Evolutionary conservation across 2,113 vertebrate species (phyloP), one percentile per base, ranked within the genome.

Genomic region (Campylomormyrus tamandua): DNA sequence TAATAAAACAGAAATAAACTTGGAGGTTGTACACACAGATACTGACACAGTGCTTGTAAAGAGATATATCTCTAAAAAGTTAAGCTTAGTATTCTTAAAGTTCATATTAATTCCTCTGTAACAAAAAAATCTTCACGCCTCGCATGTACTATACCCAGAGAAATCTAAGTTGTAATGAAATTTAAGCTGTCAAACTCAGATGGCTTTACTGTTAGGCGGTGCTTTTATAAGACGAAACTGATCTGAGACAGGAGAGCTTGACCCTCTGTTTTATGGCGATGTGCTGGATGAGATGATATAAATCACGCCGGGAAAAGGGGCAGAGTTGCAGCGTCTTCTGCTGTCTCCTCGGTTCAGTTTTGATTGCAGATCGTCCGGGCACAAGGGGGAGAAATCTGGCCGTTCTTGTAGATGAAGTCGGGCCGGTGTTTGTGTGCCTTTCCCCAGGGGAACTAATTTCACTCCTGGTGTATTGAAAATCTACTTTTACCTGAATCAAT

Each of bases 401-500:
- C 17, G 46, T 31, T 50, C 77, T 83, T 90, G 74, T 91, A 50
- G 84, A 87, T 35, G 62, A 90, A 35, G 80, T 88, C 83, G 89
- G 87, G 91, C 87, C 86, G 35, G 49, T 92, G 50, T 90, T 86
- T 89, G 86, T 92, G 87, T 90, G 90, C 87, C 74, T 70, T 80
- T 62, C 6, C 46, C 46, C n/a, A 89, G 53, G 94, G 94, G 94
- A 96, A 93, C 95, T 95, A 92, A 94, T 95, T 94, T 93, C 93
- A 91, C 94, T 94, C 94, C 90, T 89, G 87, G 89, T 90, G 87
- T 89, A 90, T 94, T 95, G 94, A 95, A 95, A 95, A 96, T 96
- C 93, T 94, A 95, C 96, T 96, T 94, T 95, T 95, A 97, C 97
- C 97, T 96, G 96, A 94, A 96, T 96, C 97, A 93, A 95, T 95